These are phyloP conservation scores for Andinoacara biseriatus DNA, from an alignment of 2,113 vertebrate genomes.

Conservation along the genomic window DNA sequence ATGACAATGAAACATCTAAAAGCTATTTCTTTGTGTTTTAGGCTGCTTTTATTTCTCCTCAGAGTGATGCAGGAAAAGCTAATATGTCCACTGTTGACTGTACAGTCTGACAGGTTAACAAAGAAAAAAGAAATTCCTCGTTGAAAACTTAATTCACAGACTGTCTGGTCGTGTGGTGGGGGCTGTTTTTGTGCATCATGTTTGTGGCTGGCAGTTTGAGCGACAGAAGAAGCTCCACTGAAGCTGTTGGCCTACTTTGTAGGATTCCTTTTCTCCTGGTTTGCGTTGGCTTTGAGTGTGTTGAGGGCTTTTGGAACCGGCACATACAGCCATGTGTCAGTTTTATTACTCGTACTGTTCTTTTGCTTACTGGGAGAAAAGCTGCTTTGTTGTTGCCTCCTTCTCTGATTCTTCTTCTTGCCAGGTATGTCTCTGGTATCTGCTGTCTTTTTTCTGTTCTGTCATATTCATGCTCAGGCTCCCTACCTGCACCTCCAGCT, in stretches of 20 bases:
- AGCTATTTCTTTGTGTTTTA: constrained; percentile 10
- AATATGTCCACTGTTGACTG: constrained; percentile 33
- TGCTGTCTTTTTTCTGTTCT: background rate
- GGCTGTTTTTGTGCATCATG: constrained; percentile 20
- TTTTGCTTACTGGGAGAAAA: background rate
- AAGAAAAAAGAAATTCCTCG: constrained; percentile 9
- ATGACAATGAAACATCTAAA: constrained; percentile 36
- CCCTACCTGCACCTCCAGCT: background rate
- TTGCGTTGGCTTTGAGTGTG: constrained; percentile 8
- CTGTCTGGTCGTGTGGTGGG: background rate
- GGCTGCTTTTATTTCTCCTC: constrained; percentile 21
- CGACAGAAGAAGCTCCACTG: background rate
- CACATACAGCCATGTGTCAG: constrained; percentile 30
- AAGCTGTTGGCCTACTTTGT: constrained; percentile 14
- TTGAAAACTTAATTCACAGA: constrained; percentile 9
- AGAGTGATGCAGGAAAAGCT: constrained; percentile 21
- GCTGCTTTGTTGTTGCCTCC: constrained; percentile 12
- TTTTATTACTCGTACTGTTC: constrained; percentile 7
- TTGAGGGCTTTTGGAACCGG: background rate
- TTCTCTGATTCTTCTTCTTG: background rate
- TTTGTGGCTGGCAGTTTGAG: constrained; percentile 15
- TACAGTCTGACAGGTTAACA: constrained; percentile 46
- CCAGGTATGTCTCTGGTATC: constrained; percentile 1
- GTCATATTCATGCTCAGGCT: constrained; percentile 13
- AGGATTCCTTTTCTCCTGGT: background rate